Percentiles rank a stretch among this genome's conserved stretches.
These are phyloP conservation scores for Diglossa cyanea DNA, from an alignment of 2,797 vertebrate genomes.

Conservation along the genomic window DNA sequence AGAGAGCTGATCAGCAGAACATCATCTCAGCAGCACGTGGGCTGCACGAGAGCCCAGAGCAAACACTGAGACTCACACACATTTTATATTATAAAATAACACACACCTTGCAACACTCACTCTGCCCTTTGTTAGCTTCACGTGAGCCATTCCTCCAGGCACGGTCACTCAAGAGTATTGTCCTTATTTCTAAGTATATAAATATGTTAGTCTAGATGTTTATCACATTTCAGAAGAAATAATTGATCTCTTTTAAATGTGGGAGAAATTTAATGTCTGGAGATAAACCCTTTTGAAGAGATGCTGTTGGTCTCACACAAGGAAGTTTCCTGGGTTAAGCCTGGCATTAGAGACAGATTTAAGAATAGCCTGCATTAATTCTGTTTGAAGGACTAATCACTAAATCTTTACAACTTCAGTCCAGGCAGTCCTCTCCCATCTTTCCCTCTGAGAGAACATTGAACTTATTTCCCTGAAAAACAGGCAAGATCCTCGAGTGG, in stretches of 20 bases:
- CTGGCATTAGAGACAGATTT: not conserved
- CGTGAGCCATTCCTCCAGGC: not conserved
- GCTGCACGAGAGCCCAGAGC: not conserved
- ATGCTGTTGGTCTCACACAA: not conserved
- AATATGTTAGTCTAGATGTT: not conserved
- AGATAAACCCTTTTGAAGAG: not conserved
- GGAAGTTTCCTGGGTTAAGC: not conserved
- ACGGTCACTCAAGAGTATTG: not conserved
- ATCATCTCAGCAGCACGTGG: not conserved
- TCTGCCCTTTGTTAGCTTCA: not conserved
- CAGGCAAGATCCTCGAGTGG: not conserved
- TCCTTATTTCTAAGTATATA: not conserved
- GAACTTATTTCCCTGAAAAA: not conserved
- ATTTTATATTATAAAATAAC: not conserved
- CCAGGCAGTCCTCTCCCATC: not conserved
- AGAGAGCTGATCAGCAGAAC: not conserved
- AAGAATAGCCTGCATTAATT: not conserved
- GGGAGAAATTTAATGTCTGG: not conserved
- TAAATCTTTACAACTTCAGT: not conserved
- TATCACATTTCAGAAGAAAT: not conserved
- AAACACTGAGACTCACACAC: not conserved
- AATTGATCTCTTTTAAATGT: accelerated
- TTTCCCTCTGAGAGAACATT: not conserved
- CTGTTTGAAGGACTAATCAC: not conserved
- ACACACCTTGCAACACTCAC: not conserved